A percentile compares a stretch with the other conserved stretches of the same genome.
Evolutionary conservation across 1,140 invertebrate genomes (phyloP).

Genomic region (Panagrolaimus sp.): DNA sequence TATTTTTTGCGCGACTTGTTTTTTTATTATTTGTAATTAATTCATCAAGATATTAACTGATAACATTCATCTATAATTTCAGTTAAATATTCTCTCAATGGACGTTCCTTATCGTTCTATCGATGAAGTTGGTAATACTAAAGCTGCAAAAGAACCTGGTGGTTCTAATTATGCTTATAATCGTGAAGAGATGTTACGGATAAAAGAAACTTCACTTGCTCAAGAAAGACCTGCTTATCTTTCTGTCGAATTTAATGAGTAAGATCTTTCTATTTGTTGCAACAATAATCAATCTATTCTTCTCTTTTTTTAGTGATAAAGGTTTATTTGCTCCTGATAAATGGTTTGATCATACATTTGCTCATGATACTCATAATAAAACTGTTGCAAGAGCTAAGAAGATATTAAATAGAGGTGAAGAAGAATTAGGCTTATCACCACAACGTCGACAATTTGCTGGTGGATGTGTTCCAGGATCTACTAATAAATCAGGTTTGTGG

Average conservation of each 20-base stretch:
- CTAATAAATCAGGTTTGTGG: neutral
- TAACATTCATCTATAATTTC: too few species aligned
- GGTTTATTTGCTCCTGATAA: conserved; percentile 1
- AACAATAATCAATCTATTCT: neutral
- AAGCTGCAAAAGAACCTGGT: too few species aligned
- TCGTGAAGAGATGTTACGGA: neutral
- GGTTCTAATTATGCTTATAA: neutral
- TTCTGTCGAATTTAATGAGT: conserved; percentile 3
- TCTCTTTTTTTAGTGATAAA: conserved; percentile 8
- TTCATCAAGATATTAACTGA: too few species aligned
- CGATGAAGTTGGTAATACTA: too few species aligned
- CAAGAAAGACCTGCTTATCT: neutral
- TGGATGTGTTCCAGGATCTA: neutral
- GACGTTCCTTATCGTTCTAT: too few species aligned
- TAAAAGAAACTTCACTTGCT: neutral
- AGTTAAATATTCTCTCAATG: too few species aligned
- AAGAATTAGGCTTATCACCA: neutral
- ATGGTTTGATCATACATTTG: conserved; percentile 7
- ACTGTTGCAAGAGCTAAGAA: neutral
- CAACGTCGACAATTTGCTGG: conserved; percentile 11
- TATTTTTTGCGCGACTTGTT: too few species aligned
- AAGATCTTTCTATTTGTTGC: neutral
- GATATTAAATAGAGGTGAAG: neutral
- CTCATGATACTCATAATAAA: neutral
- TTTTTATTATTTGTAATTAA: too few species aligned